Base-by-base conservation (phyloP, 2,113 vertebrate species). In the Corythaixoides concolor region DNA sequence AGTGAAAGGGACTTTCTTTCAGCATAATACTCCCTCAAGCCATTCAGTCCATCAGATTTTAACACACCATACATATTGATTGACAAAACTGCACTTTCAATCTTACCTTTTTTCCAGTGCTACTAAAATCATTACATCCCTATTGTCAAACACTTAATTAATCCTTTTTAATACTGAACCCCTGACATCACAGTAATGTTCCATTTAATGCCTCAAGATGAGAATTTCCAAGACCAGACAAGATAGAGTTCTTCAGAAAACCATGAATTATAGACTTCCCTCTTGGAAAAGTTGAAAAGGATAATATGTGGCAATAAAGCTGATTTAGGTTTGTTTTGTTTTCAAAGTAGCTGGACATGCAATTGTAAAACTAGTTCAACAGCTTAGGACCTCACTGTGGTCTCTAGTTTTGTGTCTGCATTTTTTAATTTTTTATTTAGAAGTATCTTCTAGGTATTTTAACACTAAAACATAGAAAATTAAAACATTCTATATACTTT, bases 261-360 rank as follows among this genome's bases (percentile, higher is more conserved):
- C 5, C 4, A 2, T 15, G 28, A 64, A 59, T 21, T 60, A 23
- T 5, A 37, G 10, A 50, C 5, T 14, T 52, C 13, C 5, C 1
- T 22, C n/a, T 59, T 64, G 20, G 18, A 91, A 88, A 52, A 49
- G 4, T 3, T 32, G 2, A 62, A 83, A 68, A 60, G 8, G 21
- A 68, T 3, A 68, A 18, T 27, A 64, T 28, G 15, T 33, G 9
- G 5, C 8, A 76, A 79, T 30, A 75, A 85, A 88, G 5, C 2
- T 5, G 45, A 28, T 27, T 67, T 27, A 53, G 15, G 3, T 11
- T 27, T 9, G 8, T 33, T 73, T 78, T 75, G 3, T 50, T 84
- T 76, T 64, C 20, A 35, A n/a, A 95, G 18, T 60, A 59, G 18
- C 5, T 68, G 17, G 37, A 4, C 21, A 16, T 79, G 15, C 8